Evolutionary conservation across 2,888 invertebrate genomes (phyloP), one percentile per base, ranked within the genome.

Genomic region (Formica aserva): DNA sequence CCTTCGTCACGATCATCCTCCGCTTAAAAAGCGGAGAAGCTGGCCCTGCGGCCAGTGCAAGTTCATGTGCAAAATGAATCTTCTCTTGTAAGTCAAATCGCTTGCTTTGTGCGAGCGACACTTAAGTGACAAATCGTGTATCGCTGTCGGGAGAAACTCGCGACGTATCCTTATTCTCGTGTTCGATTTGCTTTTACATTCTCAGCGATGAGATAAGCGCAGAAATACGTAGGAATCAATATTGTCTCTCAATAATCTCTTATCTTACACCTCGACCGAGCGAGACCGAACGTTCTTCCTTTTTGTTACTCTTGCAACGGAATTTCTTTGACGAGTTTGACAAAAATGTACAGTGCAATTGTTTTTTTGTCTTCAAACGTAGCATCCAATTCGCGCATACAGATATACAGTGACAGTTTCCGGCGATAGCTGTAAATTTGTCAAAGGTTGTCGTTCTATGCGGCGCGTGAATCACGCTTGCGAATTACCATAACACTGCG

Each of bases 91-190:
- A 45, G 45, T 62, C 71, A 32, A 60, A 78, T 84, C 81, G 35
- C 26, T 81, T 77, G 84, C 87, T 87, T 88, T 78, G 57, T 67
- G 69, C 81, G 81, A 75, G 41, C 72, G 80, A 72, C 63, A 88
- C 52, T 82, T 88, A 86, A 85, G 83, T 83, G 76, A 85, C 89
- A 88, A 88, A 88, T 88, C 82, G 80, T 84, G 80, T 80, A 60
- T 26, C 76, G 67, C 65, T 63, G 52, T 45, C n/a, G 52, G 41
- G 71, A 71, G 71, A 78, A 71, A 71, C 13, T 60, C 22, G 57
- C 41, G 41, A 18, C 6, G 41, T 32, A 32, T 60, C 48, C 35
- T 52, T 9, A 13, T 13, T 13, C 45, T 71, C 45, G 18, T 22
- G 45, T 60, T 41, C 15, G n/a, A 55, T 38, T 76, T 26, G 52